Evolutionary conservation across 1,140 invertebrate genomes (phyloP).

Genomic region (Anthonomus grandis): DNA sequence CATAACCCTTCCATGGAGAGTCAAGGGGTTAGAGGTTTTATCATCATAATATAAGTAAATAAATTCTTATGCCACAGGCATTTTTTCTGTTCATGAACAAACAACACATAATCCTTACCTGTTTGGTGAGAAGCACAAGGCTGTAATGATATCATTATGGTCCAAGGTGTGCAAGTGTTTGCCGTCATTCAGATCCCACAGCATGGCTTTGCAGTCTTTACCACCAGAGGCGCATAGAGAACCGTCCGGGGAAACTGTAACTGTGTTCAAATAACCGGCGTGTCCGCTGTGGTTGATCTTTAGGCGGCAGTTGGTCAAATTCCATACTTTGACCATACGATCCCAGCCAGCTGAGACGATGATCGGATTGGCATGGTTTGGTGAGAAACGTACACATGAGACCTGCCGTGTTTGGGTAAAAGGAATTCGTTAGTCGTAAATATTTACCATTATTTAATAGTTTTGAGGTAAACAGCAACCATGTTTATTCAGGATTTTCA

Average conservation of each 20-base stretch:
- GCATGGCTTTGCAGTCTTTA: constrained; percentile 99
- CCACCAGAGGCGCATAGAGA: constrained; percentile 93
- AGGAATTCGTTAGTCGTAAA: no score
- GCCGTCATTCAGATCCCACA: constrained; percentile 99
- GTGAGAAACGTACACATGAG: constrained; percentile 97
- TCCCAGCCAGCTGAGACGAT: constrained; percentile 99
- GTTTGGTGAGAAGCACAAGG: constrained; percentile 98
- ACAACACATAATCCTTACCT: constrained; percentile 43
- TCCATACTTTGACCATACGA: constrained; percentile 98
- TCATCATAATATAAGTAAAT: constrained; percentile 9
- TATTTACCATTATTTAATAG: background rate
- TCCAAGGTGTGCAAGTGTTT: constrained; percentile 99
- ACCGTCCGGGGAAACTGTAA: constrained; percentile 99
- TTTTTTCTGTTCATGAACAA: background rate
- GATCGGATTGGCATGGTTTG: constrained; percentile 96
- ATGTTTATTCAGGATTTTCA: no score
- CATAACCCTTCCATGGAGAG: constrained; percentile 46
- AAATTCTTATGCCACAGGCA: background rate
- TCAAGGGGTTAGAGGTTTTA: constrained; percentile 42
- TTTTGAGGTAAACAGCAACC: no score
- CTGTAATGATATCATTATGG: constrained; percentile 97
- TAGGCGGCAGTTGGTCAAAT: constrained; percentile 96
- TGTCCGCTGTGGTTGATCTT: constrained; percentile 99
- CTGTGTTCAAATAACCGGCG: constrained; percentile 95
- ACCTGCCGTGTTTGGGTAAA: constrained; percentile 24